phyloP scores from a whole-genome alignment of 2,113 vertebrate genomes.

The Coptodon bakossiorum region DNA sequence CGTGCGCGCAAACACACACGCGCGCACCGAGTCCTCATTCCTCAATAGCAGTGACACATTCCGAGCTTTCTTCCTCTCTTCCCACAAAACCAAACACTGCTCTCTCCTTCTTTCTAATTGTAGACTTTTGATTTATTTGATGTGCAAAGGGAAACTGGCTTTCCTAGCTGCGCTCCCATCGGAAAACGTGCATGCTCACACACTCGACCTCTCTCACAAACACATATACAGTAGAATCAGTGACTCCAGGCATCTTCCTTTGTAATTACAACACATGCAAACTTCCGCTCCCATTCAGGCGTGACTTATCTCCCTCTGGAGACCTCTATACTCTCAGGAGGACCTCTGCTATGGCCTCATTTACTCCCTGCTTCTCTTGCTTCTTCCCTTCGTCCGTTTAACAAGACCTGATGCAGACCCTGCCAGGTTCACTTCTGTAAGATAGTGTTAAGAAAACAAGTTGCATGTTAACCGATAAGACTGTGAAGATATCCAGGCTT shows the following conservation, averaged over 20 bases:
- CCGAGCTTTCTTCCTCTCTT: constrained; percentile 59
- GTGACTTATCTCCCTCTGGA: constrained; percentile 39
- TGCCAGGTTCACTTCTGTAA: background rate
- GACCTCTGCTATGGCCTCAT: constrained; percentile 4
- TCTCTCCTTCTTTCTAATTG: constrained; percentile 63
- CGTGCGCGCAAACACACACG: background rate
- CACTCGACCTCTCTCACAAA: background rate
- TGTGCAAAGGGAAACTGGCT: constrained; percentile 52
- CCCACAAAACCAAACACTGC: constrained; percentile 65
- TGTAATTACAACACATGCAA: constrained; percentile 49
- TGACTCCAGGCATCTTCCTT: constrained; percentile 29
- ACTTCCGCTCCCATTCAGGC: constrained; percentile 22
- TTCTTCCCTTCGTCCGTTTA: background rate
- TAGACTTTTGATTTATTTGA: constrained; percentile 62
- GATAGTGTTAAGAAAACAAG: background rate
- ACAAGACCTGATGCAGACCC: constrained; percentile 1
- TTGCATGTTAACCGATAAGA: background rate
- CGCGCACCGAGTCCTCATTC: constrained; percentile 27
- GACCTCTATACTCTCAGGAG: constrained; percentile 21
- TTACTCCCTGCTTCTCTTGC: constrained; percentile 1
- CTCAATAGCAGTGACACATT: constrained; percentile 58
- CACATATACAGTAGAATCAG: background rate
- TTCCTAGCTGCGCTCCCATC: constrained; percentile 33
- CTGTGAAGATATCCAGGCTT: background rate
- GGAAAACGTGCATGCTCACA: constrained; percentile 36